phyloP scores from a whole-genome alignment of 2,888 invertebrate species.

The Drosophila yooni region DNA sequence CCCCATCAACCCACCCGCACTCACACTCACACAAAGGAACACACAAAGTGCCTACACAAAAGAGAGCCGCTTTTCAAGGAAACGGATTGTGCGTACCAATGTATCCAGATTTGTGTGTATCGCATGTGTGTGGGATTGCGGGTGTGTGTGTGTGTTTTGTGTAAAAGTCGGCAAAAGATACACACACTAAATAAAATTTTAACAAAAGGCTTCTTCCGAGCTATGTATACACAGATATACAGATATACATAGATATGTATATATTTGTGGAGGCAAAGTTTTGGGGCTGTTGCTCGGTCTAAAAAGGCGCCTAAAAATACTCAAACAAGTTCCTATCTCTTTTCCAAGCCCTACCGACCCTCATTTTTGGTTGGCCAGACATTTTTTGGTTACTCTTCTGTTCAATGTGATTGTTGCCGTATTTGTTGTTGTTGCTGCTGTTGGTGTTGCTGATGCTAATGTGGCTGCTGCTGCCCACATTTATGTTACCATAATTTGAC shows the following conservation, averaged over 20 bases:
- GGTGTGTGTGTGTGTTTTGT: slow-evolving; percentile 37
- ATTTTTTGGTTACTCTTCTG: slow-evolving; percentile 57
- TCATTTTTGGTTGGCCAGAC: slow-evolving; percentile 76
- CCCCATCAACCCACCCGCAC: slow-evolving; percentile 5
- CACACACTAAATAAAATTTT: slow-evolving; percentile 74
- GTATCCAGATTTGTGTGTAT: slow-evolving; percentile 44
- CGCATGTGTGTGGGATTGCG: slow-evolving; percentile 24
- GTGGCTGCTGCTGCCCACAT: slow-evolving; percentile 67
- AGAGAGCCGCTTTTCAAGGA: slow-evolving; percentile 68
- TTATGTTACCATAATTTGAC: slow-evolving; percentile 80
- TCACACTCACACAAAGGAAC: slow-evolving; percentile 31
- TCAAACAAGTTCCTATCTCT: slow-evolving; percentile 74
- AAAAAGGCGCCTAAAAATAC: slow-evolving; percentile 78
- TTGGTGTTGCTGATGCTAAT: slow-evolving; percentile 44
- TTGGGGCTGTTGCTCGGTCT: slow-evolving; percentile 41
- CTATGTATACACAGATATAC: neutral
- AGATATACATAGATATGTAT: neutral
- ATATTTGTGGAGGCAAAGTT: slow-evolving; percentile 4
- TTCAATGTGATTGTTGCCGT: slow-evolving; percentile 52
- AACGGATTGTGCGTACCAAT: slow-evolving; percentile 76
- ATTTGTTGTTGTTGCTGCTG: slow-evolving; percentile 36
- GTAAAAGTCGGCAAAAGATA: slow-evolving; percentile 75
- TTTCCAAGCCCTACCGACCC: slow-evolving; percentile 61
- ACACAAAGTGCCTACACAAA: slow-evolving; percentile 72
- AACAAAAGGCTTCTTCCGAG: slow-evolving; percentile 68